Percentiles rank a stretch among this genome's conserved stretches.
phyloP scores from a whole-genome alignment of 2,113 vertebrate genomes.

The Clarias batrachus region DNA sequence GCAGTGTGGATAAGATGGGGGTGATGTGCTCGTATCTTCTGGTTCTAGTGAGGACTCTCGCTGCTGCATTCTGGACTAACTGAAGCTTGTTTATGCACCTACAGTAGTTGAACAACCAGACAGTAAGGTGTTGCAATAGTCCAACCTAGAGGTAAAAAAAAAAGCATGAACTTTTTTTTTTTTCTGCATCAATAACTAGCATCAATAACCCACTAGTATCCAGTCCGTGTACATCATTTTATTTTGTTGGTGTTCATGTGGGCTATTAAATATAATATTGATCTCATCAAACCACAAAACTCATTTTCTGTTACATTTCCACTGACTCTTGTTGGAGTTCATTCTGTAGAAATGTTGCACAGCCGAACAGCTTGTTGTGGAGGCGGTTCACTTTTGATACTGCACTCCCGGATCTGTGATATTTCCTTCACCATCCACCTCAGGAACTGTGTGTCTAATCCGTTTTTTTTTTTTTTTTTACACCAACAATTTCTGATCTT shows the following conservation, averaged over 20 bases:
- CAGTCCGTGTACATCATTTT: not conserved
- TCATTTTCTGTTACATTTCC: not conserved
- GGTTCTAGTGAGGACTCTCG: no score
- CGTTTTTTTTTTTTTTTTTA: not conserved
- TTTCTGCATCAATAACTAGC: not conserved
- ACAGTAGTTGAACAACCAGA: no score
- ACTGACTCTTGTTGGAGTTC: not conserved
- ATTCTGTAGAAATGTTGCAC: not conserved
- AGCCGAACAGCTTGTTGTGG: not conserved
- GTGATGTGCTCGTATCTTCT: no score
- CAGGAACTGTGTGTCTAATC: not conserved
- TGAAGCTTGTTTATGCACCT: no score
- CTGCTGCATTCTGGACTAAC: no score
- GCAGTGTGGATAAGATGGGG: no score
- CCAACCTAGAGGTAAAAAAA: no score
- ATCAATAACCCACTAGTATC: not conserved
- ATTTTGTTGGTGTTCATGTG: not conserved
- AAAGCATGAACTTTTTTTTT: not conserved
- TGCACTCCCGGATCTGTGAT: no score
- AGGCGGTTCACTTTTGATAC: not conserved
- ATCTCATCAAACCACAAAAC: not conserved
- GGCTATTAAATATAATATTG: not conserved
- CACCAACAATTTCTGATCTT: not conserved
- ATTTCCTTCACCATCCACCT: not conserved
- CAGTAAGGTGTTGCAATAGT: no score